Conservation (phyloP, 2,113 vertebrate species). For the Coregonus clupeaformis region DNA sequence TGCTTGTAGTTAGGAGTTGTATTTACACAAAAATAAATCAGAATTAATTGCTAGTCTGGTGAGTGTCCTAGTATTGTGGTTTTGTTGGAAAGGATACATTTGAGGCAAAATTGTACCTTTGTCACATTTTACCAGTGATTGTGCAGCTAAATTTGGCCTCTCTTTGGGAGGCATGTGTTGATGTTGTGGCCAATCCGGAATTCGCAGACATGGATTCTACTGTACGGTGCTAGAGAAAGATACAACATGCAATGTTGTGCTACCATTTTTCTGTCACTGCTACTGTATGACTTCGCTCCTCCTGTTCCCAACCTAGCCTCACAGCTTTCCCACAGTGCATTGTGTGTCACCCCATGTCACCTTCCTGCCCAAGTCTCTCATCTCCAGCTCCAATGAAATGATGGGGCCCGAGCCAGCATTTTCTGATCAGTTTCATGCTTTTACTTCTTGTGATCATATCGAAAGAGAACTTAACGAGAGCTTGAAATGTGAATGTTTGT, state of each 20-base stretch:
- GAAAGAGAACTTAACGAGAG: constrained; percentile 26
- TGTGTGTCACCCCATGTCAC: constrained; percentile 4
- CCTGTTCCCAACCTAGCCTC: constrained; percentile 4
- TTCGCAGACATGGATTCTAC: background rate
- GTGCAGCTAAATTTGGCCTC: constrained; percentile 21
- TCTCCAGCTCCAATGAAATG: constrained; percentile 10
- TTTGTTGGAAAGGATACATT: constrained; percentile 25
- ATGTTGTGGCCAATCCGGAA: constrained; percentile 2
- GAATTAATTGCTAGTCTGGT: background rate
- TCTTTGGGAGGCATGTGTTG: constrained; percentile 14
- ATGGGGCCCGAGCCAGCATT: constrained; percentile 3
- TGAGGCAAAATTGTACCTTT: constrained; percentile 38
- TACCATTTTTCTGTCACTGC: background rate
- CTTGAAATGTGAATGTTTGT: constrained; percentile 46
- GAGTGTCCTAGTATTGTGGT: constrained; percentile 7
- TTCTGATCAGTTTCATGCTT: constrained; percentile 38
- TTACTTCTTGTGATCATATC: constrained; percentile 36
- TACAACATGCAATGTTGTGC: background rate
- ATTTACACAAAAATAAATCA: background rate
- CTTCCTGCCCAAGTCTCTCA: constrained; percentile 4
- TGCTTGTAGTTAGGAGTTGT: constrained; percentile 1
- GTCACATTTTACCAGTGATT: constrained; percentile 17
- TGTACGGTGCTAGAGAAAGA: background rate
- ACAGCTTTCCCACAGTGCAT: background rate
- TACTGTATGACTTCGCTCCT: background rate